Percentiles rank a stretch among this genome's conserved stretches.
Conservation (phyloP, 2,113 vertebrate species). For the Tricholaema leucomelas region DNA sequence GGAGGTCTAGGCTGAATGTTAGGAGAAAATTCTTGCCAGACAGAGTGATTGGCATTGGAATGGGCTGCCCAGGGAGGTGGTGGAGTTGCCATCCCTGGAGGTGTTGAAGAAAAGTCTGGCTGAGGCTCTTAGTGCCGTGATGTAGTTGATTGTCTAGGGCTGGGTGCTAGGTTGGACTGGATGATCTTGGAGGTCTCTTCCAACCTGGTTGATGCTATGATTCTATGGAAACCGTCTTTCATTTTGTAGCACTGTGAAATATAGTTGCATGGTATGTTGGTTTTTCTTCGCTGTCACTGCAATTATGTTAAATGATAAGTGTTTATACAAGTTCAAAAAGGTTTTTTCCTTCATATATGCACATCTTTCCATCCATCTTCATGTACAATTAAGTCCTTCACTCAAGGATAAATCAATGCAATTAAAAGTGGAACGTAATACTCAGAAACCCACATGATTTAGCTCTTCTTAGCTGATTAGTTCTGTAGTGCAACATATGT, state of each 20-base stretch:
- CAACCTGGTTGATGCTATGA: no score
- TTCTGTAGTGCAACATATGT: background rate
- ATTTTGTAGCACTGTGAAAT: background rate
- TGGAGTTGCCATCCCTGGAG: no score
- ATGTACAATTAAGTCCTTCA: background rate
- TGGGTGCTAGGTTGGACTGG: no score
- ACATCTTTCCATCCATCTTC: background rate
- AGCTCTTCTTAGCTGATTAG: background rate
- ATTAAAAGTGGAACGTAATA: background rate
- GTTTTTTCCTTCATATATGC: background rate
- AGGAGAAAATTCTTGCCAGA: no score
- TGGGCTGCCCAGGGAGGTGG: no score
- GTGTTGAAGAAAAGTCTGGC: no score
- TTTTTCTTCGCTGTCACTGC: background rate
- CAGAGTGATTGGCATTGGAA: no score
- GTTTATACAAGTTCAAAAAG: background rate
- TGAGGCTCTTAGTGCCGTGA: no score
- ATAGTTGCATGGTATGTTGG: background rate
- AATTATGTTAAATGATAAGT: background rate
- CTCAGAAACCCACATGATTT: background rate
- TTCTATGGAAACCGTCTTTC: background rate
- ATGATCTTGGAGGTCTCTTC: no score
- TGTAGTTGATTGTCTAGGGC: no score
- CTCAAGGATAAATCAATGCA: background rate
- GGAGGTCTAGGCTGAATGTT: no score